Evolutionary conservation across 1,140 invertebrate genomes (phyloP).

Genomic region (Sipha flava): DNA sequence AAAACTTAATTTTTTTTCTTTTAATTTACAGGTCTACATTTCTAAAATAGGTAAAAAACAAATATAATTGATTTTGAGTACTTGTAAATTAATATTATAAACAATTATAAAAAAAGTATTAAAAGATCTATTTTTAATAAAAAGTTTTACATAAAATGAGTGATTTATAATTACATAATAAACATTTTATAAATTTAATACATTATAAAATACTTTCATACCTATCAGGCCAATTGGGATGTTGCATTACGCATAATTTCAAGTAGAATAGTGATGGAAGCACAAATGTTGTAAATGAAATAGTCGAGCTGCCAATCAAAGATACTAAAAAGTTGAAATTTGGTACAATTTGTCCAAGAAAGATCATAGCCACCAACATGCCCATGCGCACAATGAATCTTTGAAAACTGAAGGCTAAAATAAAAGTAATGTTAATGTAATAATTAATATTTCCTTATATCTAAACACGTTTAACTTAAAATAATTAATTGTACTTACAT

Average conservation of each 20-base stretch:
- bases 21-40: too few relatives aligned
- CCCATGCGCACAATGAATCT: conserved; percentile 51
- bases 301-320: conserved; percentile 61
- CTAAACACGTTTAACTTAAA: too few relatives aligned
- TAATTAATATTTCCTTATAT: too few relatives aligned
- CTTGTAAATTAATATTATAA: too few relatives aligned
- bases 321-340: conserved; percentile 61
- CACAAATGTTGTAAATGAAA: conserved; percentile 58
- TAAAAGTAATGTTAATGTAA: too few relatives aligned
- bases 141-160: too few relatives aligned
- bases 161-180: too few relatives aligned
- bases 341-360: conserved; percentile 58
- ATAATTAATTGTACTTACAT: conserved; percentile 48
- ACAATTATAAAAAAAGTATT: too few relatives aligned
- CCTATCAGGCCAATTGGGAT: neutral
- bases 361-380: conserved; percentile 52
- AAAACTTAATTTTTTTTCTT: too few relatives aligned
- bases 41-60: too few relatives aligned
- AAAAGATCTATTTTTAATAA: too few relatives aligned
- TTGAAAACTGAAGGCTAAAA: conserved; percentile 57
- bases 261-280: conserved; percentile 61
- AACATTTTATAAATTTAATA: neutral
- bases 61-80: too few relatives aligned
- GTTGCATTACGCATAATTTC: conserved; percentile 46
- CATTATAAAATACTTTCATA: neutral